Evolutionary conservation across 2,888 invertebrate genomes (phyloP).

Genomic region (Tridacna gigas): DNA sequence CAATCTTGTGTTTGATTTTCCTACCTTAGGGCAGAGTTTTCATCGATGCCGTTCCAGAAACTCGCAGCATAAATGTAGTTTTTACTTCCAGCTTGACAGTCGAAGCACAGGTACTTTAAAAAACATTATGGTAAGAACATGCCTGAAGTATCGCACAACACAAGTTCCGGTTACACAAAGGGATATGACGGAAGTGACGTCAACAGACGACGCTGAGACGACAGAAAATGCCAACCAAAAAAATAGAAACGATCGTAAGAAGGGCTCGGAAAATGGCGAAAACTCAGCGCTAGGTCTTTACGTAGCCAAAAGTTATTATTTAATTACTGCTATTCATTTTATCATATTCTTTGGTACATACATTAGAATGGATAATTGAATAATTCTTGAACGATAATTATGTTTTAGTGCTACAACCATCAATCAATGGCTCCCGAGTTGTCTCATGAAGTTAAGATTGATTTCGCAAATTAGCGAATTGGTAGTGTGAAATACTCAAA

Average conservation of each 20-base stretch:
- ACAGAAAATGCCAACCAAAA: background rate
- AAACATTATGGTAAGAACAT: constrained; percentile 11
- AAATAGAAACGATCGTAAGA: constrained; percentile 2
- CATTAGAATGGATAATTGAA: no score
- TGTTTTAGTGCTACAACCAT: no score
- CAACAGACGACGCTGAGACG: background rate
- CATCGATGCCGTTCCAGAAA: constrained; percentile 6
- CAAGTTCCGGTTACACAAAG: background rate
- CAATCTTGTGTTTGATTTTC: constrained; percentile 46
- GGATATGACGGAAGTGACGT: constrained; percentile 1
- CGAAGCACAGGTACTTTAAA: background rate
- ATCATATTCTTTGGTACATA: background rate
- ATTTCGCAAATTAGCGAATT: no score
- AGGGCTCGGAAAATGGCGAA: background rate
- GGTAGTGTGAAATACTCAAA: no score
- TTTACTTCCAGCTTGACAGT: constrained; percentile 14
- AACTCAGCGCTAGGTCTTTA: background rate
- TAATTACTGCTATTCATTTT: background rate
- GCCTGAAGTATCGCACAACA: background rate
- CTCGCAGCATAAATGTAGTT: constrained; percentile 4
- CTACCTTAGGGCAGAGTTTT: constrained; percentile 1
- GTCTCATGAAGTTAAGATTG: no score
- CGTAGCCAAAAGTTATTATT: background rate
- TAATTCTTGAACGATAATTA: no score
- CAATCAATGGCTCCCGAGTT: no score